Conservation (phyloP, 1,140 invertebrate genomes). For the Zaprionus capensis region DNA sequence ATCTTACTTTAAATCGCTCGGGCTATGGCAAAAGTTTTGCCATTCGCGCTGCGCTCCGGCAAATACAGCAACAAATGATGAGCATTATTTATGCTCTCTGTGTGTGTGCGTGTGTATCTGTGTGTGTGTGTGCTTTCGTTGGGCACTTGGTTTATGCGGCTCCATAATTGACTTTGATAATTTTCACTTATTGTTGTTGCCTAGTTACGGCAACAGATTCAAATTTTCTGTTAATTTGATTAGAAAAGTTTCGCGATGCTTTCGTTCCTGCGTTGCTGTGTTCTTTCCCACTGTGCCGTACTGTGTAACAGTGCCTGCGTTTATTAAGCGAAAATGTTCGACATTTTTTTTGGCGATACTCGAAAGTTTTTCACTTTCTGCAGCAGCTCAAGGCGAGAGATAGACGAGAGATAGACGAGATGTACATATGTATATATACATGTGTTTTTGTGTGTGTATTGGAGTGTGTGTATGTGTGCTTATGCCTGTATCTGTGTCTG, state of each 20-base stretch:
- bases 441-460: constrained; percentile 12
- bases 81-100: constrained; percentile 50
- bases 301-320: background rate
- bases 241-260: constrained; percentile 64
- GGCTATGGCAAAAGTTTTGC: constrained; percentile 48
- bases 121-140: constrained; percentile 6
- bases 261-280: background rate
- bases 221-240: constrained; percentile 76
- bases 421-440: constrained; percentile 11
- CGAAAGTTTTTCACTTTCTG: constrained; percentile 17
- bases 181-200: constrained; percentile 65
- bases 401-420: background rate
- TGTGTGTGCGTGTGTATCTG: constrained; percentile 11
- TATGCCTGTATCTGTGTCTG: constrained; percentile 13
- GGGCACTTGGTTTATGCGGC: constrained; percentile 50
- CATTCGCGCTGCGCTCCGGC: constrained; percentile 28
- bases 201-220: constrained; percentile 49
- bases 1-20: constrained; percentile 41
- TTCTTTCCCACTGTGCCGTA: background rate
- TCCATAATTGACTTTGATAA: constrained; percentile 73
- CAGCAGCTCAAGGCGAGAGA: constrained; percentile 19
- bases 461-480: constrained; percentile 13
- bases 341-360: constrained; percentile 10
- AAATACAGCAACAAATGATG: constrained; percentile 49
- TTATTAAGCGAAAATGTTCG: constrained; percentile 35